These are phyloP conservation scores for Drosophila malerkotliana DNA, from an alignment of 1,140 invertebrate species.

Conservation along the genomic window DNA sequence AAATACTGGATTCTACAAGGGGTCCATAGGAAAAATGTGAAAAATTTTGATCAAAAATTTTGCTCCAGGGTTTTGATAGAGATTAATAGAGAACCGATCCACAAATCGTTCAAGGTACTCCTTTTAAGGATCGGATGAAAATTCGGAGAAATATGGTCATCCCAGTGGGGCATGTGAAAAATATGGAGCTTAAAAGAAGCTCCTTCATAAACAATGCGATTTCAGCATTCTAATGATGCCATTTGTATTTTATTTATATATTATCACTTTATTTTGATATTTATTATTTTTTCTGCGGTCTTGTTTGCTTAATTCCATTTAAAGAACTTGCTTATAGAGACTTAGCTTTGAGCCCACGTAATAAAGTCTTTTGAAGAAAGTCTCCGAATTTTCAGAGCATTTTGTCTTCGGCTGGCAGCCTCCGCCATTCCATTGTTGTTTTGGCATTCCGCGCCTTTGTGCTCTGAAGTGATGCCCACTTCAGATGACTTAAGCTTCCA, in stretches of 20 bases:
- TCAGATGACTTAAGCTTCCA: conserved; percentile 65
- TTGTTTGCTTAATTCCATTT: background rate
- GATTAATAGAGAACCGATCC: background rate
- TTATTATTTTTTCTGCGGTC: background rate
- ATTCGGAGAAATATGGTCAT: background rate
- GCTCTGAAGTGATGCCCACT: conserved; percentile 59
- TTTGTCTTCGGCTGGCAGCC: conserved; percentile 34
- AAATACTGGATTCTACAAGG: background rate
- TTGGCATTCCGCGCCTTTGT: conserved; percentile 44
- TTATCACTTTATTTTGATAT: background rate
- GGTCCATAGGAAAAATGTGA: background rate
- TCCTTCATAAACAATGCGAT: background rate
- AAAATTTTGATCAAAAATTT: background rate
- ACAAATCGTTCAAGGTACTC: background rate
- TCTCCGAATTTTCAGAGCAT: conserved; percentile 29
- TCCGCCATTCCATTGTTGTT: conserved; percentile 20
- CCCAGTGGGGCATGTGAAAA: background rate
- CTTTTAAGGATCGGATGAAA: background rate
- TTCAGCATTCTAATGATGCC: no score
- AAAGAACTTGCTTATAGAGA: background rate
- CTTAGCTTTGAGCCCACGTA: background rate
- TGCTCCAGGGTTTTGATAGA: background rate
- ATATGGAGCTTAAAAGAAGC: background rate
- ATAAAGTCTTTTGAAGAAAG: conserved; percentile 2
- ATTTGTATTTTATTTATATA: no score